Evolutionary conservation across 1,140 invertebrate genomes (phyloP).

Genomic region (Aphidius ervi): DNA sequence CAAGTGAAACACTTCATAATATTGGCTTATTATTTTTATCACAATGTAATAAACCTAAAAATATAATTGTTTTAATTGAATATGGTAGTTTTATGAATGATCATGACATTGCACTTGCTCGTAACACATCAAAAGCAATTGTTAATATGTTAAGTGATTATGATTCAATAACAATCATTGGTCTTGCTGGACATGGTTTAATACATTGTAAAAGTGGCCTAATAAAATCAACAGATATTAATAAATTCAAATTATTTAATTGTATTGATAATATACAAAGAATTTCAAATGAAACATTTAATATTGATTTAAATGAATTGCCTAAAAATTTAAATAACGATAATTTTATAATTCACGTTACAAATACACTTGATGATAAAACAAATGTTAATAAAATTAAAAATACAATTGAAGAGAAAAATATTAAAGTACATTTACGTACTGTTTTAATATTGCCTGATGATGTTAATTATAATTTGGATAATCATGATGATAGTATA

Average conservation of each 20-base stretch:
- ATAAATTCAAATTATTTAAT: conserved; percentile 44
- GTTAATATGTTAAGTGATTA: conserved; percentile 46
- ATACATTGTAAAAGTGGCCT: conserved; percentile 41
- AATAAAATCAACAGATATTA: conserved; percentile 46
- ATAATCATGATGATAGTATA: conserved; percentile 35
- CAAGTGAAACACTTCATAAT: conserved; percentile 43
- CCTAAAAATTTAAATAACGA: conserved; percentile 37
- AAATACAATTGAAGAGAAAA: conserved; percentile 30
- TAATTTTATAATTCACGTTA: conserved; percentile 45
- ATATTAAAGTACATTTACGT: conserved; percentile 33
- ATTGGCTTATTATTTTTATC: conserved; percentile 45
- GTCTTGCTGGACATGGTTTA: conserved; percentile 34
- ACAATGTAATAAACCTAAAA: conserved; percentile 44
- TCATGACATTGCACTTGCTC: conserved; percentile 42
- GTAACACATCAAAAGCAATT: conserved; percentile 47
- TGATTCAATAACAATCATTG: conserved; percentile 43
- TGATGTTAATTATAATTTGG: conserved; percentile 32
- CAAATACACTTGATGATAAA: conserved; percentile 37
- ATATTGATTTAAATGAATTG: conserved; percentile 36
- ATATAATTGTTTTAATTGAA: conserved; percentile 46
- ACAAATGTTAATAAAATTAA: conserved; percentile 34
- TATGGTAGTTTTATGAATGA: conserved; percentile 46
- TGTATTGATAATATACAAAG: conserved; percentile 40
- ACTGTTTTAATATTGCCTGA: conserved; percentile 46
- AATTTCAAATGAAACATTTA: conserved; percentile 38